phyloP scores from a whole-genome alignment of 2,797 vertebrate genomes.

The Otolemur crassicaudatus region DNA sequence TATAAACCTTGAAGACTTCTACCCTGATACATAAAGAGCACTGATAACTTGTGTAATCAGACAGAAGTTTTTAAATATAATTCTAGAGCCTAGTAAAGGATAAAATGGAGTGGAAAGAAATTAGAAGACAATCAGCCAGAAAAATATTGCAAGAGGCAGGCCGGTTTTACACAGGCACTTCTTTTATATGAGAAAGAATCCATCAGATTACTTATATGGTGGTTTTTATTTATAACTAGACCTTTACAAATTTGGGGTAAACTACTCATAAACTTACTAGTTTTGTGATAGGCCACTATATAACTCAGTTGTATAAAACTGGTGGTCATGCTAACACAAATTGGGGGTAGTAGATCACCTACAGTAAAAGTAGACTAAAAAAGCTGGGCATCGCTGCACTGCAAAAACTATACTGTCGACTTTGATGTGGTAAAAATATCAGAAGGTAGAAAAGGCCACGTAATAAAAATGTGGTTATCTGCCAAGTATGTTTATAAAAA shows the following conservation, averaged over 20 bases:
- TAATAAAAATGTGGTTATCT: neutral
- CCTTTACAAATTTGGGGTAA: neutral
- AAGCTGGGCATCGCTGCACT: neutral
- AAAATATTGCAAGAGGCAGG: neutral
- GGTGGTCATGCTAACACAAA: neutral
- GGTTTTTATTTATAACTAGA: neutral
- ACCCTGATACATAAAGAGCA: neutral
- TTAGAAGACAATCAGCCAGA: neutral
- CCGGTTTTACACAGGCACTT: neutral
- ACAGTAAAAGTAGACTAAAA: neutral
- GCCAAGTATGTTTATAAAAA: neutral
- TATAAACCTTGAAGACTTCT: neutral
- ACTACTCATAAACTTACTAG: neutral
- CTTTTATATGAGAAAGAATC: neutral
- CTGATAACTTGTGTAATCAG: neutral
- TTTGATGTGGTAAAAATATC: neutral
- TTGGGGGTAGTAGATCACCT: neutral
- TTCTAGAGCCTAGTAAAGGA: neutral
- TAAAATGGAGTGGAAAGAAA: neutral
- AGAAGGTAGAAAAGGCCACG: neutral
- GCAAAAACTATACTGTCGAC: neutral
- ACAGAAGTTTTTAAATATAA: neutral
- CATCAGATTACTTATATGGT: neutral
- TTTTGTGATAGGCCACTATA: neutral
- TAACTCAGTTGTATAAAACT: neutral